phyloP scores from a whole-genome alignment of 1,140 invertebrate species.

The Daktulosphaira vitifoliae region DNA sequence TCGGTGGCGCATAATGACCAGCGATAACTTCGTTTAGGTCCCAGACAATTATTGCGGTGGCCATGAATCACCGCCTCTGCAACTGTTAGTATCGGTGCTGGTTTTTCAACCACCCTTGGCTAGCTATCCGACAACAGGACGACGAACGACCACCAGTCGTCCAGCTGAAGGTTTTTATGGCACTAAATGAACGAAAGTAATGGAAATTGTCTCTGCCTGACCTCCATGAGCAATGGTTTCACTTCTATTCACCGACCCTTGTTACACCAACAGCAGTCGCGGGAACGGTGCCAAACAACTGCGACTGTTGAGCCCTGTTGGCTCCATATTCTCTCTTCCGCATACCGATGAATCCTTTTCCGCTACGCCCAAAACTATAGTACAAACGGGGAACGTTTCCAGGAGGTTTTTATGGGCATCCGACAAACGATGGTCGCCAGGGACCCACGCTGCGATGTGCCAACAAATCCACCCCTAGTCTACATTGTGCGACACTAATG shows the following conservation, averaged over 20 bases:
- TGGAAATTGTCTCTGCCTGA: not conserved
- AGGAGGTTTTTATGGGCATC: conserved; percentile 2
- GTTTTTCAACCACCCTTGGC: too few relatives aligned
- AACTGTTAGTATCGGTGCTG: too few relatives aligned
- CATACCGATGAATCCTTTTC: not conserved
- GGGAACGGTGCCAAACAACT: conserved; percentile 25
- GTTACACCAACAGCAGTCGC: not conserved
- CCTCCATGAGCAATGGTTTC: not conserved
- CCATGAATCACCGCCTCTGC: conserved; percentile 10
- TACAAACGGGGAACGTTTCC: not conserved
- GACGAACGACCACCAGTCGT: too few relatives aligned
- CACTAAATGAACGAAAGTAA: too few relatives aligned
- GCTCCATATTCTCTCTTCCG: not conserved
- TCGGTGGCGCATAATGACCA: conserved; percentile 13
- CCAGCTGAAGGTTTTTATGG: too few relatives aligned
- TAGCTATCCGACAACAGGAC: too few relatives aligned
- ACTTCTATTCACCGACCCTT: not conserved
- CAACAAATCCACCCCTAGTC: conserved; percentile 15
- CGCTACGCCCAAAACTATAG: not conserved
- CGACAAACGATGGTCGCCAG: conserved; percentile 16
- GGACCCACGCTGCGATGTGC: not conserved
- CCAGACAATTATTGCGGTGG: conserved; percentile 23
- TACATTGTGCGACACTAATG: conserved; percentile 1
- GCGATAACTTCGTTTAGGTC: conserved; percentile 22
- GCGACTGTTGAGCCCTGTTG: conserved; percentile 21